phyloP scores from a whole-genome alignment of 2,888 invertebrate species.

The Agrochola lychnidis region DNA sequence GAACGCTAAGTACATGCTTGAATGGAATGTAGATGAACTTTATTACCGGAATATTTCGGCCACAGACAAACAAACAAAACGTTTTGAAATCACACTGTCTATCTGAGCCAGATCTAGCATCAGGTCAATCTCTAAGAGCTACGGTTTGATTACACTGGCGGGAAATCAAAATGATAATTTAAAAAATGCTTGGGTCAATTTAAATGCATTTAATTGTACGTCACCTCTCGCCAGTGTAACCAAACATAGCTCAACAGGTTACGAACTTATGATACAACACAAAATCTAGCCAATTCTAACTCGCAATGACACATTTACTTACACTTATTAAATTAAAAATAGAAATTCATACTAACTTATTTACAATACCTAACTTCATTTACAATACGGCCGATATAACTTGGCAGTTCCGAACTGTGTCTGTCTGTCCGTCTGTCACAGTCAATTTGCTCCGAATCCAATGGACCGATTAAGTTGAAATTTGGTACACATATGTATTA shows the following conservation, averaged over 20 bases:
- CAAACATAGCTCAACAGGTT: conserved; percentile 60
- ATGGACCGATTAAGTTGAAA: too few relatives aligned
- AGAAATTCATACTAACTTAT: conserved; percentile 83
- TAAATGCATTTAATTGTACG: conserved; percentile 53
- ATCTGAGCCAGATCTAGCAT: conserved; percentile 46
- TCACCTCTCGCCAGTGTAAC: conserved; percentile 50
- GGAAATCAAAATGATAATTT: background rate
- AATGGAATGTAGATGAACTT: conserved; percentile 72
- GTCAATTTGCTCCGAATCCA: too few relatives aligned
- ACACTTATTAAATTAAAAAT: conserved; percentile 76
- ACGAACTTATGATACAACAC: conserved; percentile 65
- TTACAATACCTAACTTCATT: conserved; percentile 78
- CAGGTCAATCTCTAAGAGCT: conserved; percentile 48
- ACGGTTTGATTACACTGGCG: conserved; percentile 31
- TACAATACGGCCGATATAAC: conserved; percentile 46
- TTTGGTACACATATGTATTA: too few relatives aligned
- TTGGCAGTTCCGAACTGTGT: too few relatives aligned
- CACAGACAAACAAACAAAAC: conserved; percentile 44
- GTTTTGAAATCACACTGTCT: conserved; percentile 29
- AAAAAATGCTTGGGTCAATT: conserved; percentile 39
- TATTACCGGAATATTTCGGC: conserved; percentile 43
- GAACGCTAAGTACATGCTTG: conserved; percentile 83
- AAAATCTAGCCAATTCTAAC: conserved; percentile 83
- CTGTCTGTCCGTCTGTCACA: too few relatives aligned
- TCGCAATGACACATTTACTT: conserved; percentile 64